Evolutionary conservation across 2,888 invertebrate species (phyloP), one percentile per base, ranked within the genome.

Genomic region (Onthophagus sagittarius): DNA sequence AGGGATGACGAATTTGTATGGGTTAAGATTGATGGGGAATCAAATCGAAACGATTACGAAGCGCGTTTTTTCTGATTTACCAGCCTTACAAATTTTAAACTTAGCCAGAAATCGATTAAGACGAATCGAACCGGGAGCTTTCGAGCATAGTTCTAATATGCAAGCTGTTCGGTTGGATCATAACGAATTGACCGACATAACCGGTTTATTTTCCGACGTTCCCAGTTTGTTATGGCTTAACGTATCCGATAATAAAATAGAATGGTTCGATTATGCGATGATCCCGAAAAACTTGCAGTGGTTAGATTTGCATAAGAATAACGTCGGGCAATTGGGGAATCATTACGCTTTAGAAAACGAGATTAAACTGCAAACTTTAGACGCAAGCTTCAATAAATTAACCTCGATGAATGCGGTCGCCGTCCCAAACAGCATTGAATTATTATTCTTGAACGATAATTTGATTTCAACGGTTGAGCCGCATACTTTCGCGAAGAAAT

Each of bases 381-480:
- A 97, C 82, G 93, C 93, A n/a, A 95, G 96, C 84, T 95, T 94
- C 84, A 97, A 97, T 87, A 92, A 92, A 85, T 88, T 97, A 82
- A 90, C 91, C 73, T 91, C 91, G 86, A 90, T 97, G 80, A 90
- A 90, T 72, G 89, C 93, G 15, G 89, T 88, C 77, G 91, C 94
- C 62, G 90, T 97, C 78, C 96, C 96, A 62, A 93, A 94, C 85
- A 92, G 93, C 82, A 91, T 96, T 72, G 95, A 96, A 85, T 87
- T 94, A 80, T 87, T 97, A 80, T 95, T 95, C 86, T 88, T 96
- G 79, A 95, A 96, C 86, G 94, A 96, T 87, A 97, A 97, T 88
- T 89, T 92, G 81, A 95, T 97, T 84, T 90, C 91, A 78, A 89
- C 89, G 80, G 94, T 97, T 76, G 95, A 95, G 85, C 92, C 95